phyloP scores from a whole-genome alignment of 2,113 vertebrate species.

The Thunnus thynnus region DNA sequence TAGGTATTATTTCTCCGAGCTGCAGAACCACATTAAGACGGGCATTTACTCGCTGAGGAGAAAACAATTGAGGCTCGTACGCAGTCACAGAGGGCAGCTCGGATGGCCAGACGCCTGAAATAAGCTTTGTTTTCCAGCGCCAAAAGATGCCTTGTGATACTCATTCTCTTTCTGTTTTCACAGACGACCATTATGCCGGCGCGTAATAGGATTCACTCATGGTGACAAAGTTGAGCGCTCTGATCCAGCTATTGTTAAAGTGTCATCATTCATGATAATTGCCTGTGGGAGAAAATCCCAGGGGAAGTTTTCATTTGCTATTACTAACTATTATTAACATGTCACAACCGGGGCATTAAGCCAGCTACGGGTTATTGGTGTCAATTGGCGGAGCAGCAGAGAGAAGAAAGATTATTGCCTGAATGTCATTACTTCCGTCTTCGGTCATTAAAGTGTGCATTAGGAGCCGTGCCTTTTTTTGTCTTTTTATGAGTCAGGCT shows the following conservation, averaged over 20 bases:
- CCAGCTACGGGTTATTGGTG: constrained; percentile 56
- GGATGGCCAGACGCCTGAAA: constrained; percentile 59
- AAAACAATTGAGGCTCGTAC: constrained; percentile 73
- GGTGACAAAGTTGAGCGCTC: constrained; percentile 68
- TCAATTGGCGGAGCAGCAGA: constrained; percentile 39
- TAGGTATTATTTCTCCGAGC: constrained; percentile 18
- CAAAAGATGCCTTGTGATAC: constrained; percentile 63
- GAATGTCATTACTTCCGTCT: constrained; percentile 60
- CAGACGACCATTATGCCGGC: constrained; percentile 64
- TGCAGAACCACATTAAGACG: constrained; percentile 64
- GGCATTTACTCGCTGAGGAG: constrained; percentile 69
- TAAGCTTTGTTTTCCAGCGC: constrained; percentile 69
- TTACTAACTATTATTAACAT: constrained; percentile 14
- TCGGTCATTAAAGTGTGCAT: constrained; percentile 70
- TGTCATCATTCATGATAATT: constrained; percentile 74
- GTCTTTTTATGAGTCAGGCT: constrained; percentile 60
- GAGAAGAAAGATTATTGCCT: constrained; percentile 46
- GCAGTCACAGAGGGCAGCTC: constrained; percentile 53
- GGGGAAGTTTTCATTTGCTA: constrained; percentile 49
- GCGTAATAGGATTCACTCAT: constrained; percentile 68
- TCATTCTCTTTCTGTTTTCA: constrained; percentile 46
- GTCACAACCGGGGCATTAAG: constrained; percentile 47
- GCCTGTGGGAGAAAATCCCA: constrained; percentile 45
- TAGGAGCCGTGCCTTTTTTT: constrained; percentile 31
- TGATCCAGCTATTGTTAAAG: constrained; percentile 68